Conservation (phyloP, 2,797 vertebrate species). For the Dipus sagitta region DNA sequence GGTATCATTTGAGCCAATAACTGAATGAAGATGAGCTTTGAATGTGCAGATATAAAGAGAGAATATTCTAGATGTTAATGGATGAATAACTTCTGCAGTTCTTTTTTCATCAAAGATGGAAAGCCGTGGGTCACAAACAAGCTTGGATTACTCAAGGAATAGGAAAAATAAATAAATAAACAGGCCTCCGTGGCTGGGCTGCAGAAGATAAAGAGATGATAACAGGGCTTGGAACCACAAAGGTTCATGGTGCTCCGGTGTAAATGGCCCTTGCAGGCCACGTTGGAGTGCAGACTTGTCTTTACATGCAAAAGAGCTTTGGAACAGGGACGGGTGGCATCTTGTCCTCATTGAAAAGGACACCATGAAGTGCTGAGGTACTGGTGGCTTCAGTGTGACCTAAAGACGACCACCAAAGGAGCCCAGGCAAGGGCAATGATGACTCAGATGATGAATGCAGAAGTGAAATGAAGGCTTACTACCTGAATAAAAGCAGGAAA, state of each 20-base stretch:
- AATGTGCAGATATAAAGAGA: not conserved
- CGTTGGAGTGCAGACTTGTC: not conserved
- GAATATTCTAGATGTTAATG: not conserved
- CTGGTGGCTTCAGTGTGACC: too few species aligned
- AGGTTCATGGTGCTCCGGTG: not conserved
- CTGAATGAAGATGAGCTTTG: not conserved
- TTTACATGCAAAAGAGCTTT: not conserved
- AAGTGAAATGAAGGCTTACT: not conserved
- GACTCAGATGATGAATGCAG: not conserved
- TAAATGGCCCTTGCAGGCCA: not conserved
- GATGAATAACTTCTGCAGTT: too few species aligned
- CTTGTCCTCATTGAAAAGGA: not conserved
- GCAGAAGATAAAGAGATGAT: not conserved
- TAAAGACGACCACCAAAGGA: not conserved
- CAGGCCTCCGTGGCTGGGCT: not conserved
- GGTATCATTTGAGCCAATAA: not conserved
- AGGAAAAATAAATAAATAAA: not conserved
- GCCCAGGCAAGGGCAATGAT: not conserved
- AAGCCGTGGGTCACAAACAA: not conserved
- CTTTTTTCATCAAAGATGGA: too few species aligned
- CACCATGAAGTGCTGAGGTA: not conserved
- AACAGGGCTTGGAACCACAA: not conserved
- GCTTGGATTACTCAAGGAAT: not conserved
- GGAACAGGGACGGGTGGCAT: not conserved
- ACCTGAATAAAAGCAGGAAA: not conserved